phyloP scores from a whole-genome alignment of 2,888 invertebrate genomes.

The Camptogramma bilineatum region DNA sequence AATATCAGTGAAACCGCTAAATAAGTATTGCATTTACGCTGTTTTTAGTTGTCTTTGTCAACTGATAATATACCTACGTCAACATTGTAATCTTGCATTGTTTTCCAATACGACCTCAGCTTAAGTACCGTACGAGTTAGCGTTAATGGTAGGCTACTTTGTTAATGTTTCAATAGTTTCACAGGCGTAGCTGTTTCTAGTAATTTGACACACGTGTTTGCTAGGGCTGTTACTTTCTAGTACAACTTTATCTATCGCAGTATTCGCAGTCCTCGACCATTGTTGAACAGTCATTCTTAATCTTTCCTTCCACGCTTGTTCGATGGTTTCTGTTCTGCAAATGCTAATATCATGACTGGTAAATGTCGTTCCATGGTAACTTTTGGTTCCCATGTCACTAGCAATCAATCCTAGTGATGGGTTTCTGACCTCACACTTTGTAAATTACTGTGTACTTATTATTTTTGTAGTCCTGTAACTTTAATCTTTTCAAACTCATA shows the following conservation, averaged over 20 bases:
- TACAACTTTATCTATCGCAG: no score
- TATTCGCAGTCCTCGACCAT: not conserved
- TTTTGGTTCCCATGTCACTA: not conserved
- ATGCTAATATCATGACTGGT: not conserved
- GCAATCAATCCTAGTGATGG: not conserved
- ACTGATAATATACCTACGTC: constrained; percentile 29
- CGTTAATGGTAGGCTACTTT: constrained; percentile 23
- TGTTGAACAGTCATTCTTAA: not conserved
- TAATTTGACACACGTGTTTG: constrained; percentile 8
- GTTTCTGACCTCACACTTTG: not conserved
- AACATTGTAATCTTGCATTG: constrained; percentile 34
- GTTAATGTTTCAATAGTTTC: constrained; percentile 26
- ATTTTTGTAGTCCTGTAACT: no score
- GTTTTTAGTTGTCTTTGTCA: constrained; percentile 26
- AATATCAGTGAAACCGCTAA: not conserved
- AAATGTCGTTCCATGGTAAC: not conserved
- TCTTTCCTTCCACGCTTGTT: not conserved
- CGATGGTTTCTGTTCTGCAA: not conserved
- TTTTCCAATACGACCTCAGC: constrained; percentile 33
- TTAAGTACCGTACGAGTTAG: constrained; percentile 18
- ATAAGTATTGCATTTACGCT: not conserved
- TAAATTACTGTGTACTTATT: not conserved
- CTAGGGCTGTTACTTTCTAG: no score
- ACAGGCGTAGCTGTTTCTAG: constrained; percentile 16
- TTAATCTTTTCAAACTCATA: not conserved